phyloP scores from a whole-genome alignment of 1,140 invertebrate species.

The Lepidostoma basale region DNA sequence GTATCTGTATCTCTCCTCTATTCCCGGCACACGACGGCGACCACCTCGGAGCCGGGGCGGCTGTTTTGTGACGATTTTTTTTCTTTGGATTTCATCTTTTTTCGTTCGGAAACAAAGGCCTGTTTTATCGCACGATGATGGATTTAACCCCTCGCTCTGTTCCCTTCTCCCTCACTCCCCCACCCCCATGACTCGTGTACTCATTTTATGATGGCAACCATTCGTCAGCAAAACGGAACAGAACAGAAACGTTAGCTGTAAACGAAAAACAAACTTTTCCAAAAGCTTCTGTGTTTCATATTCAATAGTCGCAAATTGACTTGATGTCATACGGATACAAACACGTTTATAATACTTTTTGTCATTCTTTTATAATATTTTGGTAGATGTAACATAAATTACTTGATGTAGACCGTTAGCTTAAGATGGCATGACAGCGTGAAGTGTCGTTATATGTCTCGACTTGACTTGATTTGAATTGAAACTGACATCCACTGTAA shows the following conservation, averaged over 20 bases:
- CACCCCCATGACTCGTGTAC: no score
- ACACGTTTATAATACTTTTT: background rate
- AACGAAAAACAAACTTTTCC: background rate
- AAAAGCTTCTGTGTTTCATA: no score
- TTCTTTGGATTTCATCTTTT: background rate
- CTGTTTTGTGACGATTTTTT: slow-evolving; percentile 2
- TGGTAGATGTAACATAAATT: background rate
- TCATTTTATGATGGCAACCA: background rate
- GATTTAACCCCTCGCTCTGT: background rate
- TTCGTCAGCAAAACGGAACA: background rate
- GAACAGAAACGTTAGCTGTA: background rate
- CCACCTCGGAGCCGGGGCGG: background rate
- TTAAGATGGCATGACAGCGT: no score
- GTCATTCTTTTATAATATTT: background rate
- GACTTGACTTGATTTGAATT: no score
- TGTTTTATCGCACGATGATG: background rate
- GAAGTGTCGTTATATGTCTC: no score
- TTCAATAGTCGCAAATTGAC: no score
- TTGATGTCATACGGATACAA: no score
- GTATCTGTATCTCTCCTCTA: background rate
- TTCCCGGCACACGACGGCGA: background rate
- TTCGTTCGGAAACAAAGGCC: background rate
- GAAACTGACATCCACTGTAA: no score
- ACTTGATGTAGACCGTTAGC: background rate
- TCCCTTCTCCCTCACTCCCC: background rate